Percentiles rank a stretch among this genome's conserved stretches.
phyloP scores from a whole-genome alignment of 2,113 vertebrate genomes.

The Malurus melanocephalus region DNA sequence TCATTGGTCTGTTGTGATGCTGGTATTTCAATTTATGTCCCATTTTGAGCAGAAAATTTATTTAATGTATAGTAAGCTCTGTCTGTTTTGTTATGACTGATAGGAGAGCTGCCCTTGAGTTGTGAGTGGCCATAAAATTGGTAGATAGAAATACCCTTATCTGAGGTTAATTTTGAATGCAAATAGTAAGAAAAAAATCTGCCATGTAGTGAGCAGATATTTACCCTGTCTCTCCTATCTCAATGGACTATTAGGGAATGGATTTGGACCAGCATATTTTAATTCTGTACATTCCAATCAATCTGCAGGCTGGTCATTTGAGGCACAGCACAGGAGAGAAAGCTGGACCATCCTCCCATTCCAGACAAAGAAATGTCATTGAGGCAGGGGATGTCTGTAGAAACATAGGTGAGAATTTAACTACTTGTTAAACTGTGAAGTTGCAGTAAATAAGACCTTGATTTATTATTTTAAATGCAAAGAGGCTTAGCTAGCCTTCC shows the following conservation, averaged over 20 bases:
- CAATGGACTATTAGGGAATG: not conserved
- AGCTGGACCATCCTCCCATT: not conserved
- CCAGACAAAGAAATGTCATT: not conserved
- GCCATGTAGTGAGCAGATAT: not conserved
- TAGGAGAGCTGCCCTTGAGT: not conserved
- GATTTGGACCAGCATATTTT: not conserved
- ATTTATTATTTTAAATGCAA: not conserved
- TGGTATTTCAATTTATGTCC: not conserved
- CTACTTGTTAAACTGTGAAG: not conserved
- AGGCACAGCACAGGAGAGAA: not conserved
- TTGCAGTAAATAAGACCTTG: not conserved
- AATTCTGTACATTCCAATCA: not conserved
- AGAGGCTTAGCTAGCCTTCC: not conserved
- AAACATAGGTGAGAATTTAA: not conserved
- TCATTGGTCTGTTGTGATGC: not conserved
- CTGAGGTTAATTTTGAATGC: not conserved
- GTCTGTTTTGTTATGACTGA: not conserved
- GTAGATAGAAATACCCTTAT: not conserved
- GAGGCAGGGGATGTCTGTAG: not conserved
- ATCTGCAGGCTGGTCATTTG: not conserved
- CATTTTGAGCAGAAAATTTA: fast-evolving
- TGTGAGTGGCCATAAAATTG: not conserved
- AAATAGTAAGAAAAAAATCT: not conserved
- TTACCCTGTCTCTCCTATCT: not conserved
- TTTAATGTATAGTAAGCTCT: not conserved